A percentile compares a stretch with the other conserved stretches of the same genome.
Conservation (phyloP, 2,113 vertebrate species). For the Lepisosteus oculatus region DNA sequence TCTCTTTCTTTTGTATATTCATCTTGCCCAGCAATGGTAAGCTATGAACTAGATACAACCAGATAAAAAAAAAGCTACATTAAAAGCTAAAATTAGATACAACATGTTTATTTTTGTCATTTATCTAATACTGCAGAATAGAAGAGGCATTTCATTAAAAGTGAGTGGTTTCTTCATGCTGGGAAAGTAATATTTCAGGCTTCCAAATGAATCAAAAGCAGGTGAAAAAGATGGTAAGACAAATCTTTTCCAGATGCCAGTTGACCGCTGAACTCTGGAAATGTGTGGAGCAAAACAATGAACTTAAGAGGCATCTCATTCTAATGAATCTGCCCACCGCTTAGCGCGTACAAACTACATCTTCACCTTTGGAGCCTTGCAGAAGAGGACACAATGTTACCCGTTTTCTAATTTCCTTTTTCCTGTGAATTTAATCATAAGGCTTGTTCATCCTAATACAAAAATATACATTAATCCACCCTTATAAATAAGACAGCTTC, state of each 20-base stretch:
- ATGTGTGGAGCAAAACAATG: neutral
- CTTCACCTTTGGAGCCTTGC: too few relatives aligned
- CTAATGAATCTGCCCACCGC: neutral
- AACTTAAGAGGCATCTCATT: neutral
- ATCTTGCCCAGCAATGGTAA: conserved; percentile 69
- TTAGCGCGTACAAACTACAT: too few relatives aligned
- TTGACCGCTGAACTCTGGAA: conserved; percentile 14
- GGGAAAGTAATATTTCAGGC: conserved; percentile 38
- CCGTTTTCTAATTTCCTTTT: conserved; percentile 43
- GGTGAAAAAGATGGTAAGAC: conserved; percentile 33
- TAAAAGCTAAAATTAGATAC: conserved; percentile 61
- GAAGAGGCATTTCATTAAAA: conserved; percentile 49
- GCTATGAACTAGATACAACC: conserved; percentile 19
- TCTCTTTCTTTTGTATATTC: conserved; percentile 57
- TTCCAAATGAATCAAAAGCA: conserved; percentile 29
- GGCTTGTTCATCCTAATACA: conserved; percentile 19
- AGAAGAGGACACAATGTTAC: conserved; percentile 28
- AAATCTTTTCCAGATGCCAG: conserved; percentile 43
- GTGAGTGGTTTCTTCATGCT: conserved; percentile 61
- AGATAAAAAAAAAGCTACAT: conserved; percentile 37
- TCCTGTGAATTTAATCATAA: neutral
- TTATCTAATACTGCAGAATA: conserved; percentile 64
- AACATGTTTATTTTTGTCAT: conserved; percentile 51
- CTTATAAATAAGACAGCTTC: conserved; percentile 4
- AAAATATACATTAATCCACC: conserved; percentile 60